These are phyloP conservation scores for Teleiodes luculella DNA, from an alignment of 2,888 invertebrate genomes.

Conservation along the genomic window DNA sequence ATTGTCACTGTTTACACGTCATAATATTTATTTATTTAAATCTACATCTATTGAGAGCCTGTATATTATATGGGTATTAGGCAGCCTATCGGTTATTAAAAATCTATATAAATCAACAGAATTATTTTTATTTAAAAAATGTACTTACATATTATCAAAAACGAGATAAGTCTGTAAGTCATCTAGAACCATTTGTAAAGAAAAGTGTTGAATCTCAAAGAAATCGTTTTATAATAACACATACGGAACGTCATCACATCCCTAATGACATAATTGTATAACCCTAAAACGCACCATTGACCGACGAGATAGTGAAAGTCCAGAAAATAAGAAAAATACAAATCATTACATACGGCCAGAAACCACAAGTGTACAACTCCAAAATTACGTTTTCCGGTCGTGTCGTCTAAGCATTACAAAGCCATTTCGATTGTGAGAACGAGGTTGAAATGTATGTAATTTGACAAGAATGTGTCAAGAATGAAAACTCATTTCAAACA, in stretches of 20 bases:
- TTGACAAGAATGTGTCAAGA: not conserved
- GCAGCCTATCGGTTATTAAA: too few relatives aligned
- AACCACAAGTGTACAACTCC: slow-evolving; percentile 30
- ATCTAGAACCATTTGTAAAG: not conserved
- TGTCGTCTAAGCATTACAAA: slow-evolving; percentile 9
- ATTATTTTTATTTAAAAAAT: too few relatives aligned
- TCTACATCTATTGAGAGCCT: too few relatives aligned
- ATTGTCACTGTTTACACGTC: too few relatives aligned
- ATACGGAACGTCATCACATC: slow-evolving; percentile 11
- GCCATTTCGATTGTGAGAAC: not conserved
- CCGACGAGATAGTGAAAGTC: slow-evolving; percentile 36
- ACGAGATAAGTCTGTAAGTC: too few relatives aligned
- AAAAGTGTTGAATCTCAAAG: not conserved
- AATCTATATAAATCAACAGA: too few relatives aligned
- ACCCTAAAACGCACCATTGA: slow-evolving; percentile 32
- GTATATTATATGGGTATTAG: too few relatives aligned
- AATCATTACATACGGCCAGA: slow-evolving; percentile 26
- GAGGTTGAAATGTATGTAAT: not conserved
- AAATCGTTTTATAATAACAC: slow-evolving; percentile 10
- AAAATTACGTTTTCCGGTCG: slow-evolving; percentile 27
- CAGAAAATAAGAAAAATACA: slow-evolving; percentile 19
- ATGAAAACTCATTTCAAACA: too few relatives aligned
- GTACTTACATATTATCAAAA: too few relatives aligned
- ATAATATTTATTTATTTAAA: too few relatives aligned
- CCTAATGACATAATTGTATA: slow-evolving; percentile 36